Evolutionary conservation across 1,140 invertebrate species (phyloP).

Genomic region (Holcopasites calliopsidis): DNA sequence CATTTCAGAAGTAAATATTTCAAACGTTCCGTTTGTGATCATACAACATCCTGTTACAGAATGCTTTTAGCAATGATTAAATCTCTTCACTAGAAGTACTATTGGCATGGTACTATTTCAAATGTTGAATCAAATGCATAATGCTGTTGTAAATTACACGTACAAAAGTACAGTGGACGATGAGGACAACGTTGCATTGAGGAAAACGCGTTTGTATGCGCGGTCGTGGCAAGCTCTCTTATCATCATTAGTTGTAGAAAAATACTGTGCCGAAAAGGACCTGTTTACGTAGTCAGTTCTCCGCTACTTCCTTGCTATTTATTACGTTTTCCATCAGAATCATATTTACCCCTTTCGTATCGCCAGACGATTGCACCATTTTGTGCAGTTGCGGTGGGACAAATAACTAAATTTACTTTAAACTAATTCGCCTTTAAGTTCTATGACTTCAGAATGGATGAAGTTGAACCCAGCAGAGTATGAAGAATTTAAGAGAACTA

Average conservation of each 20-base stretch:
- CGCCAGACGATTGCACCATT: conserved; percentile 80
- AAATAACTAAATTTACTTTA: conserved; percentile 84
- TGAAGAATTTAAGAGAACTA: conserved; percentile 21
- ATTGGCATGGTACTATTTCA: conserved; percentile 17
- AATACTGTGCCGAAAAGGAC: conserved; percentile 62
- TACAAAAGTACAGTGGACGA: conserved; percentile 80
- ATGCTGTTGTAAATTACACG: conserved; percentile 35
- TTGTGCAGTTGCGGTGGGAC: conserved; percentile 82
- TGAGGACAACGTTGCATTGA: conserved; percentile 16
- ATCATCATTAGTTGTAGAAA: conserved; percentile 59
- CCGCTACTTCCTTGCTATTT: background rate
- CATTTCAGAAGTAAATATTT: conserved; percentile 42
- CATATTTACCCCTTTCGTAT: background rate
- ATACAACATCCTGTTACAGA: too few species aligned
- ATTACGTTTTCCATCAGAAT: background rate
- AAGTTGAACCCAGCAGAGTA: conserved; percentile 33
- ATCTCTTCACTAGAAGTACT: conserved; percentile 11
- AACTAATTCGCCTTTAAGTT: too few species aligned
- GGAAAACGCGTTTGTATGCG: conserved; percentile 48
- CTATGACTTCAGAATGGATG: conserved; percentile 28
- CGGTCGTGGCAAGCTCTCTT: conserved; percentile 47
- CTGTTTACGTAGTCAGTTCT: conserved; percentile 41
- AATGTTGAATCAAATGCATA: conserved; percentile 21
- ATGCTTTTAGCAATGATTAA: background rate
- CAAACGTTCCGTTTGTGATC: too few species aligned